Conservation (phyloP, 2,888 invertebrate species). For the Polydesmus complanatus region DNA sequence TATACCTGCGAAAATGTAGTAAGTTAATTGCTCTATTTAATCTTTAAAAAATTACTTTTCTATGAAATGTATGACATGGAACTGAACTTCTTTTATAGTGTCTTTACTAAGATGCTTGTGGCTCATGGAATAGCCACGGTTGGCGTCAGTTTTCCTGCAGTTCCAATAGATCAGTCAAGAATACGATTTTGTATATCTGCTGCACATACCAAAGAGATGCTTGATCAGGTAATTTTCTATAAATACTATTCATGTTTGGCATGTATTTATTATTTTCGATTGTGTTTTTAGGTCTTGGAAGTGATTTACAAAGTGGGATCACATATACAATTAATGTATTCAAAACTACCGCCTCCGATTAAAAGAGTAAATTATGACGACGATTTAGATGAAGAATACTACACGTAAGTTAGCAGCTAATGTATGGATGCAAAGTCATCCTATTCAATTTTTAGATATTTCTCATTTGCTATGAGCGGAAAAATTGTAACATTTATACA, state of each 20-base stretch:
- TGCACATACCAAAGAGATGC: conserved; percentile 82
- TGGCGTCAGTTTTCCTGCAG: conserved; percentile 96
- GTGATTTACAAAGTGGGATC: conserved; percentile 4
- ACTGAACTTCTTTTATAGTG: conserved; percentile 45
- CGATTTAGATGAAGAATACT: neutral
- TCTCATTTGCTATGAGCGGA: neutral
- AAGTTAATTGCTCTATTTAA: too few species aligned
- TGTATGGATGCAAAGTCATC: neutral
- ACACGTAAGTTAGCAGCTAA: neutral
- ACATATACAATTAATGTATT: conserved; percentile 4
- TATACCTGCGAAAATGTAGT: conserved; percentile 87
- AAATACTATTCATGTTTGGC: neutral
- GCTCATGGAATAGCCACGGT: conserved; percentile 75
- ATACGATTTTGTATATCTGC: conserved; percentile 92
- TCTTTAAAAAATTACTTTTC: too few species aligned
- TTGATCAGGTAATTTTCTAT: conserved; percentile 61
- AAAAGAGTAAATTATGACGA: neutral
- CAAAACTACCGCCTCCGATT: neutral
- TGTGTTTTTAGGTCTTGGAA: conserved; percentile 8
- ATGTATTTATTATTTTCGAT: neutral
- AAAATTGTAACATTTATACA: neutral
- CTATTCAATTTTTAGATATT: neutral
- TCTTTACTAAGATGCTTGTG: conserved; percentile 69
- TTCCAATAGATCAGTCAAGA: conserved; percentile 80
- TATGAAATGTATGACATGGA: too few species aligned